Percentiles rank a stretch among this genome's conserved stretches.
phyloP scores from a whole-genome alignment of 2,797 vertebrate species.

The Gobionotothen gibberifrons region DNA sequence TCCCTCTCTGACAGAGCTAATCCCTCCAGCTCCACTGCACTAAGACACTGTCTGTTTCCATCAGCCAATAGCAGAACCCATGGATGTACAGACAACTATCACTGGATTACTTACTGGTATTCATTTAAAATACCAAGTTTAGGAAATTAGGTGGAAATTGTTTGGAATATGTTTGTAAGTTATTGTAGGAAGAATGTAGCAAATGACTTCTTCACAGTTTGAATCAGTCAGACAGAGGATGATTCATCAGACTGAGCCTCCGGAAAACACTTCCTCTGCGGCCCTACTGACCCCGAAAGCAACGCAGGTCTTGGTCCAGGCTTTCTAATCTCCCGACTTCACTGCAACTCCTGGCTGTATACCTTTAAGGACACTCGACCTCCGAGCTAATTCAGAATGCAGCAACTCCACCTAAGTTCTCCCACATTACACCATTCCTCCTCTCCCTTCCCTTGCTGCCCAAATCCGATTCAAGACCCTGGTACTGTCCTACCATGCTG shows the following conservation, averaged over 20 bases:
- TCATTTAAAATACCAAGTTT: neutral
- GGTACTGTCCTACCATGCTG: no score
- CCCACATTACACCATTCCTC: no score
- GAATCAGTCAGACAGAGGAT: neutral
- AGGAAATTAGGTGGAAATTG: neutral
- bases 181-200: neutral
- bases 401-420: no score
- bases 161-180: neutral
- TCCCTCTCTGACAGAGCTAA: slow-evolving; percentile 43
- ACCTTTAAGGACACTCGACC: no score
- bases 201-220: neutral
- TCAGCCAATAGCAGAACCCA: neutral
- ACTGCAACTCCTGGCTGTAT: no score
- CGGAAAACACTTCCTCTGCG: neutral
- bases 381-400: no score
- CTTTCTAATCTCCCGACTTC: no score
- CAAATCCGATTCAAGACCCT: no score
- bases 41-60: slow-evolving; percentile 19
- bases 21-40: slow-evolving; percentile 34
- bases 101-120: neutral
- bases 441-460: no score
- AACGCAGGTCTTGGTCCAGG: no score
- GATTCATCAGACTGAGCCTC: neutral
- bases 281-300: no score
- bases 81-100: neutral